Evolutionary conservation across 2,113 vertebrate genomes (phyloP), one percentile per base, ranked within the genome.

Genomic region (Corythaixoides concolor): DNA sequence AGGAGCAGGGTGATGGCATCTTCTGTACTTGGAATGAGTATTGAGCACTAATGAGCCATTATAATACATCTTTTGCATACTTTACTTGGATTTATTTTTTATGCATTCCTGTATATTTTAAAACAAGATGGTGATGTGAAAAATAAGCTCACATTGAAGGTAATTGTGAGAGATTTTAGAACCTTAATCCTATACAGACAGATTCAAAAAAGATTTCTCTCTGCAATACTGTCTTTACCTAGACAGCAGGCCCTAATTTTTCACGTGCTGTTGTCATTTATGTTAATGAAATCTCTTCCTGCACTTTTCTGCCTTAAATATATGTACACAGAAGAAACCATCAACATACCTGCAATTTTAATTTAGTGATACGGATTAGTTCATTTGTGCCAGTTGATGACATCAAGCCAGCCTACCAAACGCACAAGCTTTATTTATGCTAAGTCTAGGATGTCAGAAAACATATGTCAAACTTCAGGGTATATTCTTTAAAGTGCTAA

Each of bases 41-140:
- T 27, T 1, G 0, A 72, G 67, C 15, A 14, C 28, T 95, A 95
- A 93, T 88, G 81, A 96, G 43, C 22, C 22, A 45, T 47, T 82
- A 62, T 87, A 94, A 90, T 41, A 53, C 2, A 12, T 47, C 63
- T 63, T 88, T 92, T 81, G 50, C 37, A 78, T 67, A 88, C 23
- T 73, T 66, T 52, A 52, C 26, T 45, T 50, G n/a, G n/a, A 92
- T 89, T 95, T 77, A 45, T 89, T 86, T 86, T 58, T 90, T 77
- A 52, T 43, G 24, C 12, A 39, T 74, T 27, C 17, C 19, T 32
- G 9, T 60, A 26, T 85, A 69, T 58, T 88, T 89, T 85, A 75
- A 92, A 95, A 85, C 76, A 89, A 80, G 32, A 91, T 73, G 55
- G 26, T 86, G 59, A 92, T 80, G 52, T 39, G 41, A 74, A 93